These are phyloP conservation scores for Cantharis nigra DNA, from an alignment of 2,888 invertebrate species.

Conservation along the genomic window DNA sequence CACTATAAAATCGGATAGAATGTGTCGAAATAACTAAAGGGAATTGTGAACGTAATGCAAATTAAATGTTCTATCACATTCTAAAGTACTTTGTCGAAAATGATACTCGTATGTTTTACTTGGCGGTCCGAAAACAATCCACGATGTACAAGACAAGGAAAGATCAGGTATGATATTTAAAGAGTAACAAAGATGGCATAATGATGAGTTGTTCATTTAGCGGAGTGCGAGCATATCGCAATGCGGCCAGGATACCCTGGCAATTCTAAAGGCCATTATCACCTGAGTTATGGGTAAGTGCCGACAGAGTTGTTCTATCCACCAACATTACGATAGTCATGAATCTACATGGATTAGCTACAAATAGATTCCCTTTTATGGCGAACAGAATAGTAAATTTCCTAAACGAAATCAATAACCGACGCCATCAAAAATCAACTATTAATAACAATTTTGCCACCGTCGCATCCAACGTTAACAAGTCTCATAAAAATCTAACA, in stretches of 20 bases:
- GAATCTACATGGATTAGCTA: slow-evolving; percentile 51
- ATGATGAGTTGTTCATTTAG: slow-evolving; percentile 55
- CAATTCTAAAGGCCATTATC: slow-evolving; percentile 56
- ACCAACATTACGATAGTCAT: slow-evolving; percentile 50
- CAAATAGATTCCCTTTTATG: slow-evolving; percentile 31
- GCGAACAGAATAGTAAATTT: background rate
- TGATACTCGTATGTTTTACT: slow-evolving; percentile 49
- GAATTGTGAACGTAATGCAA: slow-evolving; percentile 30
- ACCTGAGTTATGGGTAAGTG: slow-evolving; percentile 56
- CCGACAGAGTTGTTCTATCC: slow-evolving; percentile 55
- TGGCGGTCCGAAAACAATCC: slow-evolving; percentile 53
- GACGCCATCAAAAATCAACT: background rate
- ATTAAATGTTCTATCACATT: slow-evolving; percentile 43
- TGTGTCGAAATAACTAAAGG: slow-evolving; percentile 37
- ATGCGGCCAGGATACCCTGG: slow-evolving; percentile 51
- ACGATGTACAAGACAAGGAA: slow-evolving; percentile 46
- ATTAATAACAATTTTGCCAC: background rate
- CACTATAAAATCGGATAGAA: slow-evolving; percentile 48
- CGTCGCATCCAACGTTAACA: slow-evolving; percentile 40
- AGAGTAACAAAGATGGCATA: slow-evolving; percentile 44
- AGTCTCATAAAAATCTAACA: slow-evolving; percentile 50
- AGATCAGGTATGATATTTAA: slow-evolving; percentile 32
- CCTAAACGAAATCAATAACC: background rate
- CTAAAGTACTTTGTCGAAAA: slow-evolving; percentile 45
- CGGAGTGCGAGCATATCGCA: slow-evolving; percentile 55